phyloP scores from a whole-genome alignment of 1,140 invertebrate genomes.

The Mamestra configurata region DNA sequence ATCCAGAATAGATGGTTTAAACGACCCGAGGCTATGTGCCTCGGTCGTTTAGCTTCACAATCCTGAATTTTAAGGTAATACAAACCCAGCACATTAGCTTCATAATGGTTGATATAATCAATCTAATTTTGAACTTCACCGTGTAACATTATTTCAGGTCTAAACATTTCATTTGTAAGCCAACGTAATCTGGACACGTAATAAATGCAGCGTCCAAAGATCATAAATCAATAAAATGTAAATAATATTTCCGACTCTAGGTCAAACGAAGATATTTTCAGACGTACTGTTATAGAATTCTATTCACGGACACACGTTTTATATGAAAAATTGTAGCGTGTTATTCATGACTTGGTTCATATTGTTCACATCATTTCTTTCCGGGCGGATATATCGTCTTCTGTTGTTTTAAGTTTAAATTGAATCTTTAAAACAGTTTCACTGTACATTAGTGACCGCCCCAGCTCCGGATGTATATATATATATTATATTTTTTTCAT shows the following conservation, averaged over 20 bases:
- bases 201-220: not conserved
- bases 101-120: not conserved
- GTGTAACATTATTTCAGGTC: not conserved
- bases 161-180: conserved; percentile 3
- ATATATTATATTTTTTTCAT: too few species aligned
- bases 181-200: conserved; percentile 1
- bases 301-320: conserved; percentile 40
- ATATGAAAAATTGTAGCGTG: conserved; percentile 17
- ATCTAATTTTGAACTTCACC: not conserved
- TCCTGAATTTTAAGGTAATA: too few species aligned
- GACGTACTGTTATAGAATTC: conserved; percentile 43
- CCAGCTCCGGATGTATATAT: too few species aligned
- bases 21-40: too few species aligned
- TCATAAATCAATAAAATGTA: conserved; percentile 46
- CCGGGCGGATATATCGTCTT: too few species aligned
- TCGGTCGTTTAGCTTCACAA: too few species aligned
- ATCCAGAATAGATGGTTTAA: too few species aligned
- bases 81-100: too few species aligned
- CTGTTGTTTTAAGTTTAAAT: too few species aligned
- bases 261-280: conserved; percentile 50
- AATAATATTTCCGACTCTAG: conserved; percentile 45
- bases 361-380: not conserved
- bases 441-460: too few species aligned
- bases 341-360: not conserved
- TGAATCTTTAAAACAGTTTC: too few species aligned